These are phyloP conservation scores for Aleiodes sp. DNA, from an alignment of 1,140 invertebrate species.

Conservation along the genomic window DNA sequence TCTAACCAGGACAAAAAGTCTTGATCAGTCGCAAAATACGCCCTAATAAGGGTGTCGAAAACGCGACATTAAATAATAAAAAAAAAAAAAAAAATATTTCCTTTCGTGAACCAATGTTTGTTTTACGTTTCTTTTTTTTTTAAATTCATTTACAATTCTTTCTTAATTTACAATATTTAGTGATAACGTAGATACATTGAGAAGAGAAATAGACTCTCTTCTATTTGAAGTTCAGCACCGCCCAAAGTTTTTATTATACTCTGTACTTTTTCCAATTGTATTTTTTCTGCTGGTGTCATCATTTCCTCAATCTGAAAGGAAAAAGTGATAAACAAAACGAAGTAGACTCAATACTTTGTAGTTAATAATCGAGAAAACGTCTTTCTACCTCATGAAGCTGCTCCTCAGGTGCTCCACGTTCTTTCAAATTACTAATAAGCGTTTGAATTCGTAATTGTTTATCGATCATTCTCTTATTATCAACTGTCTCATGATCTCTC, in stretches of 20 bases:
- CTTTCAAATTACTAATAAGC: constrained; percentile 78
- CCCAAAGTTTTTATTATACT: constrained; percentile 74
- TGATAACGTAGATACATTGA: constrained; percentile 69
- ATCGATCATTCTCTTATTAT: constrained; percentile 81
- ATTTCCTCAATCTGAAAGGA: constrained; percentile 75
- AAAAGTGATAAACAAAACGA: constrained; percentile 27
- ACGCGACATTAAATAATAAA: too few relatives aligned
- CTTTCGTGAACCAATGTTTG: too few relatives aligned
- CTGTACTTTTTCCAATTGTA: constrained; percentile 75
- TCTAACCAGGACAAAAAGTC: too few relatives aligned
- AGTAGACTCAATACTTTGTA: constrained; percentile 14
- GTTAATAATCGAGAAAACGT: too few relatives aligned
- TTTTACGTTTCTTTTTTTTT: too few relatives aligned
- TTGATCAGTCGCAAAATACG: too few relatives aligned
- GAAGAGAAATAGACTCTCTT: constrained; percentile 79
- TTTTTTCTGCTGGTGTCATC: constrained; percentile 79
- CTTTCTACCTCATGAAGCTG: constrained; percentile 78
- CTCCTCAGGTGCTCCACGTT: constrained; percentile 76
- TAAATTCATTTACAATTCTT: too few relatives aligned
- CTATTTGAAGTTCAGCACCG: constrained; percentile 74
- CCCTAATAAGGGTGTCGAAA: too few relatives aligned
- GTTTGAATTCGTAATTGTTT: constrained; percentile 86
- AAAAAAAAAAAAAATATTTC: too few relatives aligned
- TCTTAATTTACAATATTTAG: constrained; percentile 28
- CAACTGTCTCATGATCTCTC: constrained; percentile 70